Conservation (phyloP, 1,140 invertebrate genomes). For the Achatina immaculata region DNA sequence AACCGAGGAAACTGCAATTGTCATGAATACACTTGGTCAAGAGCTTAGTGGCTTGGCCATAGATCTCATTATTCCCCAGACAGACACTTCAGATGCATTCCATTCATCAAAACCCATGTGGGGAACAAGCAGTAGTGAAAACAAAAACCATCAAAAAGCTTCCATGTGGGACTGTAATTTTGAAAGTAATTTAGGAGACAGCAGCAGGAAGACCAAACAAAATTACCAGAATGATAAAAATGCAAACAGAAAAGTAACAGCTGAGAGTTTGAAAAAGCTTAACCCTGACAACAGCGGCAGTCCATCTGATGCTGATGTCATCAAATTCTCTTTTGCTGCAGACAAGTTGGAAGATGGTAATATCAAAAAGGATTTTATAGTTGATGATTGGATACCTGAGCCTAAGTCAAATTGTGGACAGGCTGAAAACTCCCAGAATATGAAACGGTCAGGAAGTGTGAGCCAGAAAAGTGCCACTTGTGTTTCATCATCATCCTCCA, state of each 20-base stretch:
- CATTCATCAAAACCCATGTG: neutral
- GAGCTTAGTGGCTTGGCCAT: slow-evolving; percentile 21
- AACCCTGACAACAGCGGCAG: neutral
- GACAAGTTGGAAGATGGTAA: neutral
- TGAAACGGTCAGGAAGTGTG: neutral
- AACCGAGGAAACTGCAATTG: slow-evolving; percentile 19
- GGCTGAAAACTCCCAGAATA: neutral
- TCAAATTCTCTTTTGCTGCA: slow-evolving; percentile 28
- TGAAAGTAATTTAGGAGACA: neutral
- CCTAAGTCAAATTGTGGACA: neutral
- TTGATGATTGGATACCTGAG: slow-evolving; percentile 3
- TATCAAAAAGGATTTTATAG: neutral
- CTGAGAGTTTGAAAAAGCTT: neutral
- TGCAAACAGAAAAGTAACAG: neutral
- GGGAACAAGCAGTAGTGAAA: neutral
- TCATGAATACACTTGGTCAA: slow-evolving; percentile 31
- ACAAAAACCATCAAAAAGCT: neutral
- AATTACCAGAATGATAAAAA: neutral
- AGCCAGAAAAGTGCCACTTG: neutral
- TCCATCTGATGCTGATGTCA: slow-evolving; percentile 13
- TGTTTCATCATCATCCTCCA: neutral
- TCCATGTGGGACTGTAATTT: neutral
- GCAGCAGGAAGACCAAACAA: neutral
- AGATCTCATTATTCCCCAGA: slow-evolving; percentile 27
- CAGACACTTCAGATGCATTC: slow-evolving; percentile 21